Percentiles rank a stretch among this genome's conserved stretches.
phyloP scores from a whole-genome alignment of 1,140 invertebrate genomes.

The Drosophila baimaii region DNA sequence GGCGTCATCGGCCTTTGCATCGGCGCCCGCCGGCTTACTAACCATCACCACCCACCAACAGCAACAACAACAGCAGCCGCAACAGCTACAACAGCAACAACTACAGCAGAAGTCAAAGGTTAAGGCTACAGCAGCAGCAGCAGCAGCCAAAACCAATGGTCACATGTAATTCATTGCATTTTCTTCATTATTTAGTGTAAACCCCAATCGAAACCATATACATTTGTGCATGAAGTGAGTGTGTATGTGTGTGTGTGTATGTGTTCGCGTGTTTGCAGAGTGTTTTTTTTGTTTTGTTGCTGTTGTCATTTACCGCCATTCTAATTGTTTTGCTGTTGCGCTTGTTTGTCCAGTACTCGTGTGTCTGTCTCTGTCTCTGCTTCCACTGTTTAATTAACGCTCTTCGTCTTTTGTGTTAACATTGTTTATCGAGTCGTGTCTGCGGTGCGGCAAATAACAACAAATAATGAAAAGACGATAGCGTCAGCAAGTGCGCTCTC shows the following conservation, averaged over 20 bases:
- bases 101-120: conserved; percentile 54
- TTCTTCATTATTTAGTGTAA: conserved; percentile 52
- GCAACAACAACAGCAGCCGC: conserved; percentile 25
- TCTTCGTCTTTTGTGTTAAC: conserved; percentile 48
- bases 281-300: conserved; percentile 18
- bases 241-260: conserved; percentile 10
- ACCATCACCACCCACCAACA: conserved; percentile 45
- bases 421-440: conserved; percentile 68
- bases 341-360: conserved; percentile 34
- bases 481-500: conserved; percentile 61
- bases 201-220: conserved; percentile 18
- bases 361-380: conserved; percentile 39
- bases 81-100: conserved; percentile 28
- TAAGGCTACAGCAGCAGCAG: conserved; percentile 55
- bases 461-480: conserved; percentile 36
- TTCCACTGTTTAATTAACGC: conserved; percentile 75
- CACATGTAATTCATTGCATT: conserved; percentile 80
- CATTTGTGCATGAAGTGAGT: conserved; percentile 18
- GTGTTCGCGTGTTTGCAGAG: conserved; percentile 8
- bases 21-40: conserved; percentile 54
- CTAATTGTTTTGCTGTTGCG: conserved; percentile 71
- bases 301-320: conserved; percentile 38
- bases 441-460: conserved; percentile 52
- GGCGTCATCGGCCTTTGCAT: conserved; percentile 42
- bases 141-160: conserved; percentile 66